A percentile compares a stretch with the other conserved stretches of the same genome.
phyloP scores from a whole-genome alignment of 2,797 vertebrate species.

The Halcyon leucocephala region DNA sequence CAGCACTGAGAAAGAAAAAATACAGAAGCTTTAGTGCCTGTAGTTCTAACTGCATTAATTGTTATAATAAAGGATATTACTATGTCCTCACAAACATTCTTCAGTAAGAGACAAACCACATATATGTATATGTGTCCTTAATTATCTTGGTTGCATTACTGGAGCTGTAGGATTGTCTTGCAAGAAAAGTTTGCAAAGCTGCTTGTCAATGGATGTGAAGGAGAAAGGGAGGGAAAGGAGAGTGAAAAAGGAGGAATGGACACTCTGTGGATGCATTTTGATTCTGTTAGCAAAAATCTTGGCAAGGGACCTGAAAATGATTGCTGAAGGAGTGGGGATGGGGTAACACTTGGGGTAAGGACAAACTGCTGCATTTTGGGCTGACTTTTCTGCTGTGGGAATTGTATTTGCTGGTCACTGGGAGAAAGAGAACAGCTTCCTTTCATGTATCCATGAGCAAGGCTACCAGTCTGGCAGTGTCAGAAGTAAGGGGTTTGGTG shows the following conservation, averaged over 20 bases:
- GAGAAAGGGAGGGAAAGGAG: not conserved
- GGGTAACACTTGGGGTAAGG: not conserved
- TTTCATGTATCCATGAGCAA: not conserved
- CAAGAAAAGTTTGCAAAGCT: not conserved
- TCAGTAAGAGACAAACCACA: not conserved
- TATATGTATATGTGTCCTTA: not conserved
- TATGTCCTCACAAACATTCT: not conserved
- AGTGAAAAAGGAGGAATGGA: not conserved
- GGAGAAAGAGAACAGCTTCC: not conserved
- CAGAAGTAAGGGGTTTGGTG: not conserved
- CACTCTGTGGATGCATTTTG: not conserved
- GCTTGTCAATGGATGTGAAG: not conserved
- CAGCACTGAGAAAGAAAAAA: not conserved
- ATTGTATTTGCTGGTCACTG: not conserved
- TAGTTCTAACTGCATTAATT: not conserved
- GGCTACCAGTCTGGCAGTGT: not conserved
- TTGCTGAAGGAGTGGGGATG: not conserved
- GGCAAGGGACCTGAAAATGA: not conserved
- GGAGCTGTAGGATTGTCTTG: not conserved
- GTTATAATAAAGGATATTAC: not conserved
- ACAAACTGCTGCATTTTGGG: not conserved
- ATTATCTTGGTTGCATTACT: not conserved
- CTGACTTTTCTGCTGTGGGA: not conserved
- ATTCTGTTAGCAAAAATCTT: not conserved
- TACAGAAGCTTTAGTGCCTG: too few relatives aligned